A percentile compares a stretch with the other conserved stretches of the same genome.
These are phyloP conservation scores for Cirrhinus mrigala DNA, from an alignment of 2,797 vertebrate genomes.

Conservation along the genomic window DNA sequence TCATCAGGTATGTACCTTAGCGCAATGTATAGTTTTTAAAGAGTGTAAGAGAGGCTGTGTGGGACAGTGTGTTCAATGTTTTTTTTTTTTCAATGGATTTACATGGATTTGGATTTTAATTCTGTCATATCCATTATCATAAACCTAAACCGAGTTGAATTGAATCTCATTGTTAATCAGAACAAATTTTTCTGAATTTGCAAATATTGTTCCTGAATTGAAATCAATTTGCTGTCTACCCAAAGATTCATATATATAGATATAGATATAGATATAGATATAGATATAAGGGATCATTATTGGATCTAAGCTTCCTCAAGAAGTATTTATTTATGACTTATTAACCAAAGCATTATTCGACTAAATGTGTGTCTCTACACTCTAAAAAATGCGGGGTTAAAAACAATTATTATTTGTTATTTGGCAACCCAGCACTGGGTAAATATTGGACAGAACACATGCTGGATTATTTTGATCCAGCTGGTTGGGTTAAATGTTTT, in stretches of 20 bases:
- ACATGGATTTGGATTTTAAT: too few species aligned
- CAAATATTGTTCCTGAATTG: background rate
- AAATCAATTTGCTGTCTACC: background rate
- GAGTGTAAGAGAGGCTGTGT: too few species aligned
- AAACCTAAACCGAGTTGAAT: too few species aligned
- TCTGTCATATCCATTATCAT: too few species aligned
- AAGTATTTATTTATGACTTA: background rate
- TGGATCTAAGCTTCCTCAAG: background rate
- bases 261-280: too few species aligned
- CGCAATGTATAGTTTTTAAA: background rate
- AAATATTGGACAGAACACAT: too few species aligned
- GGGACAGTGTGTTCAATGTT: background rate
- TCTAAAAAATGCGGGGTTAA: too few species aligned
- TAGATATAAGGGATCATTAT: background rate
- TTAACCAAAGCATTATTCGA: background rate
- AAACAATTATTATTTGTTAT: too few species aligned
- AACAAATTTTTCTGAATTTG: background rate
- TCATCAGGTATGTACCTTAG: conserved; percentile 81
- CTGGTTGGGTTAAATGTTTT: too few species aligned
- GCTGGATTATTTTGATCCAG: too few species aligned
- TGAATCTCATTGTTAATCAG: too few species aligned
- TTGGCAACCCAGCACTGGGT: too few species aligned
- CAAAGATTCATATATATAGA: background rate
- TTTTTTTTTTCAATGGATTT: background rate
- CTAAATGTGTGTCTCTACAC: background rate